Evolutionary conservation across 2,888 invertebrate species (phyloP).

Genomic region (Bugulina stolonifera): DNA sequence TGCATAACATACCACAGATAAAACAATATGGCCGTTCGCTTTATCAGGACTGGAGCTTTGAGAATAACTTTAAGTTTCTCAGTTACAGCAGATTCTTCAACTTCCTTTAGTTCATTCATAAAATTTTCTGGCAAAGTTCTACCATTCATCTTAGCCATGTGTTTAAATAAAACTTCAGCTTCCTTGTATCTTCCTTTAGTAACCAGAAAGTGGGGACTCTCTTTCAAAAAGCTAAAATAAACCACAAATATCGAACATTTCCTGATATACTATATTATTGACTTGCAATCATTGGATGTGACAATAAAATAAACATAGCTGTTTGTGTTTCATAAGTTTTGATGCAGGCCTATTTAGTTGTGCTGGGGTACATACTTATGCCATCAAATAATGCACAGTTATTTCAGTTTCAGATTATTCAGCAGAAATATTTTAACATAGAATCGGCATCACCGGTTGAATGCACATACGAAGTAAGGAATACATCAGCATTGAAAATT

Average conservation of each 20-base stretch:
- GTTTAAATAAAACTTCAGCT: neutral
- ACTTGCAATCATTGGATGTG: too few species aligned
- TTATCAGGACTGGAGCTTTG: neutral
- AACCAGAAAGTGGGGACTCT: constrained; percentile 22
- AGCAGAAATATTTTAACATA: too few species aligned
- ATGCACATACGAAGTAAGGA: too few species aligned
- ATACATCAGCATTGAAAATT: too few species aligned
- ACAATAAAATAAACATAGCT: too few species aligned
- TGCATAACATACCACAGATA: constrained; percentile 6
- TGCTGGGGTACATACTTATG: too few species aligned
- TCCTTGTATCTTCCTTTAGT: neutral
- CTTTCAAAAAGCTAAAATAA: constrained; percentile 2
- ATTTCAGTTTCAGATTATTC: too few species aligned
- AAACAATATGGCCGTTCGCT: neutral
- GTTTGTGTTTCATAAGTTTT: too few species aligned
- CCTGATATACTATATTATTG: too few species aligned
- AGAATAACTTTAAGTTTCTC: neutral
- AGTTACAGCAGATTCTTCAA: constrained; percentile 8
- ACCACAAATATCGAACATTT: neutral
- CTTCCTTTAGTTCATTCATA: constrained; percentile 11
- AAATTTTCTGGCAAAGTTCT: constrained; percentile 16
- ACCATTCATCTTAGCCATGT: constrained; percentile 8
- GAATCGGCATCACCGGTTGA: too few species aligned
- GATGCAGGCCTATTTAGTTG: too few species aligned
- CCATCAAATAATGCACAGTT: too few species aligned